Conservation (phyloP, 2,888 invertebrate species). For the Nephrotoma guestfalica region DNA sequence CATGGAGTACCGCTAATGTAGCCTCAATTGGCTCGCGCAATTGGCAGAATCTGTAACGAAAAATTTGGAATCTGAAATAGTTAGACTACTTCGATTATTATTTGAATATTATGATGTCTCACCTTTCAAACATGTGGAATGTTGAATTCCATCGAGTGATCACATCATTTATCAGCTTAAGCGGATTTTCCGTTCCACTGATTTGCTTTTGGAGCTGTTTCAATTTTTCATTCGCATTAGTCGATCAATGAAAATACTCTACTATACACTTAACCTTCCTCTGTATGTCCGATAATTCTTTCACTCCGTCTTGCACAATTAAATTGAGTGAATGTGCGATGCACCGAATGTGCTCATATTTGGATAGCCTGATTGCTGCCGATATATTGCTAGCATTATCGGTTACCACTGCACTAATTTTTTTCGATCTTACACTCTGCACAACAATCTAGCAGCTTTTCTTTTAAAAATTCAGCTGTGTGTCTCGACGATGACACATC, state of each 20-base stretch:
- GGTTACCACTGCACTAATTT: constrained; percentile 11
- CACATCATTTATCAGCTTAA: no score
- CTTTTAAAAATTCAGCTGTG: neutral
- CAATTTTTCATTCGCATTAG: neutral
- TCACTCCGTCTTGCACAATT: neutral
- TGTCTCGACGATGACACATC: neutral
- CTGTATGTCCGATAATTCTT: neutral
- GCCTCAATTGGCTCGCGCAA: no score
- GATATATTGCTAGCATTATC: constrained; percentile 16
- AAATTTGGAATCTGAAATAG: no score
- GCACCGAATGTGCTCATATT: constrained; percentile 8
- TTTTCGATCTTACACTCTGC: neutral
- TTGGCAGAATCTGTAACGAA: no score
- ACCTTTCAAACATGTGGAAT: no score
- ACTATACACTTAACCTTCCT: neutral
- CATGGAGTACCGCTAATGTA: no score
- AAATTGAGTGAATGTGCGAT: neutral
- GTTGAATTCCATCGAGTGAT: no score
- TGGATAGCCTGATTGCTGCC: constrained; percentile 15
- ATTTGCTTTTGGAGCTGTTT: no score
- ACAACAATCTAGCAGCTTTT: neutral
- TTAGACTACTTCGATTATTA: no score
- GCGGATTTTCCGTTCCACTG: no score
- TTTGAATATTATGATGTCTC: no score
- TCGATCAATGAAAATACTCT: neutral